Percentiles rank a stretch among this genome's conserved stretches.
These are phyloP conservation scores for Cottoperca gobio DNA, from an alignment of 2,797 vertebrate genomes.

Conservation along the genomic window DNA sequence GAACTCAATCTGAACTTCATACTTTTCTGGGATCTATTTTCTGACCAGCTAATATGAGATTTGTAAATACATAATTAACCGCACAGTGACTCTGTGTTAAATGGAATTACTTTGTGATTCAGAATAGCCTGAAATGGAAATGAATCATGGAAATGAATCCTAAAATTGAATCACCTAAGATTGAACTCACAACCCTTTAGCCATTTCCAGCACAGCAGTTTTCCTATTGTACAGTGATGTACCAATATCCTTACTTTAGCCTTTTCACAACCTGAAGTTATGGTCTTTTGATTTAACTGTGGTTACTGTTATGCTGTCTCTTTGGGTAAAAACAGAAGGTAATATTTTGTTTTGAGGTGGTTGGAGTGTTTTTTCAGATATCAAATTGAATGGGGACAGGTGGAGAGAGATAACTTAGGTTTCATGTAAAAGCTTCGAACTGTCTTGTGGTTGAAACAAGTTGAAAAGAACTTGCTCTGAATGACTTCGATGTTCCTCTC, in stretches of 20 bases:
- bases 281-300: not conserved
- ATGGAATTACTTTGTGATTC: constrained; percentile 45
- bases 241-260: constrained; percentile 5
- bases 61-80: constrained; percentile 68
- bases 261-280: constrained; percentile 16
- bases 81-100: constrained; percentile 50
- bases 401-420: not conserved
- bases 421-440: not conserved
- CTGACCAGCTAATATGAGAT: constrained; percentile 39
- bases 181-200: constrained; percentile 28
- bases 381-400: not conserved
- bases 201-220: constrained; percentile 25
- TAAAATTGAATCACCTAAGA: constrained; percentile 51
- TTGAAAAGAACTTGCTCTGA: constrained; percentile 5
- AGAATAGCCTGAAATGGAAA: constrained; percentile 58
- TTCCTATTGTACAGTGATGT: constrained; percentile 32
- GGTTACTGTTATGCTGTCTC: not conserved
- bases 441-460: not conserved
- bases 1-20: constrained; percentile 55
- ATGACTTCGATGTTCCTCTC: not conserved
- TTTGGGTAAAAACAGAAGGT: not conserved
- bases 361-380: not conserved
- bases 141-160: constrained; percentile 59
- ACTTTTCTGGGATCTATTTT: constrained; percentile 42
- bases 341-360: not conserved